Evolutionary conservation across 1,140 invertebrate genomes (phyloP).

Genomic region (Hylyphantes graminicola): DNA sequence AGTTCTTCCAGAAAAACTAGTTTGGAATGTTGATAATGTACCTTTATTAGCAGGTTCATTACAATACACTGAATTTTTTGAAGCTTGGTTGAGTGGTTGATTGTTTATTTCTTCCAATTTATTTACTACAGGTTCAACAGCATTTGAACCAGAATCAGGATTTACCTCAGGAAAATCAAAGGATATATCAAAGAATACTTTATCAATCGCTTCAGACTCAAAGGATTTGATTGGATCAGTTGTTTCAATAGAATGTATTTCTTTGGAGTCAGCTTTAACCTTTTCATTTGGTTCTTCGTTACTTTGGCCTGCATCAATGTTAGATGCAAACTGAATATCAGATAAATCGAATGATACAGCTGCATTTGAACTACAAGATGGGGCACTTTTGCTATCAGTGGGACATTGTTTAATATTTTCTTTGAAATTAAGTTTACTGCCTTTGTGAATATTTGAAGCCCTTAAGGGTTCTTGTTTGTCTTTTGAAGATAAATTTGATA

Average conservation of each 20-base stretch:
- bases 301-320: background rate
- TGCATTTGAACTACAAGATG: background rate
- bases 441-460: too few species aligned
- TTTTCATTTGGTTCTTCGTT: background rate
- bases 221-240: background rate
- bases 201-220: background rate
- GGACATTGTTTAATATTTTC: too few species aligned
- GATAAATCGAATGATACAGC: background rate
- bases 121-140: too few species aligned
- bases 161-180: constrained; percentile 36
- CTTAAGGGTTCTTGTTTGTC: too few species aligned
- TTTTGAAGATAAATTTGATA: too few species aligned
- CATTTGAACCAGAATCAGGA: background rate
- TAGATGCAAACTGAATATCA: background rate
- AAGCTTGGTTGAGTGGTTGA: background rate
- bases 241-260: background rate
- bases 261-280: background rate
- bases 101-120: background rate
- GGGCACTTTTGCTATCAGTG: background rate
- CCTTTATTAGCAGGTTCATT: background rate
- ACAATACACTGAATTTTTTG: background rate
- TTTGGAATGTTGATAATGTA: too few species aligned
- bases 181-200: constrained; percentile 45
- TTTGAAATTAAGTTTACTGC: too few species aligned
- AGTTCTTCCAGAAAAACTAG: too few species aligned